Conservation (phyloP, 1,140 invertebrate genomes). For the Eumeta japonica region DNA sequence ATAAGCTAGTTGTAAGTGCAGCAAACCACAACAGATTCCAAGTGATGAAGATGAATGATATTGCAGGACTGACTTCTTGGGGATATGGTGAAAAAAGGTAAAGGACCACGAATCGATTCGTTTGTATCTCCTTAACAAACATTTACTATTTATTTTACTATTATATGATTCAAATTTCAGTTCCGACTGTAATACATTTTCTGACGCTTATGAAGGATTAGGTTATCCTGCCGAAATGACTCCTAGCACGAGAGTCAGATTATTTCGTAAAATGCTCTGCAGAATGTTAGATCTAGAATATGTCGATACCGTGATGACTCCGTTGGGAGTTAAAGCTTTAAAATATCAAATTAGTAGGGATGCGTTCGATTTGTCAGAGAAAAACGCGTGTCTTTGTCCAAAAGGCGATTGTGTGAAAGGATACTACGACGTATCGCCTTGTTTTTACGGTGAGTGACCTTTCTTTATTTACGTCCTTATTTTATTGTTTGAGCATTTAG, state of each 20-base stretch:
- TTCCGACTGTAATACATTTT: conserved; percentile 26
- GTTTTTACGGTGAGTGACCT: conserved; percentile 74
- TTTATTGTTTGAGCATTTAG: conserved; percentile 8
- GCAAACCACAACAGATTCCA: conserved; percentile 23
- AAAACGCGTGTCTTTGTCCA: conserved; percentile 65
- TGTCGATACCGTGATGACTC: conserved; percentile 32
- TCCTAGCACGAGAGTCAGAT: conserved; percentile 51
- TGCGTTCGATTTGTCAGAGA: conserved; percentile 59
- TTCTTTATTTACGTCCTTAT: too few relatives aligned
- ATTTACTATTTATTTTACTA: conserved; percentile 2
- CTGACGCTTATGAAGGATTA: conserved; percentile 60
- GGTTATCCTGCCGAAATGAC: conserved; percentile 61
- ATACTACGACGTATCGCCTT: conserved; percentile 66
- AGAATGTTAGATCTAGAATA: conserved; percentile 62
- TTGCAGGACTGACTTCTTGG: conserved; percentile 15
- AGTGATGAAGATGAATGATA: conserved; percentile 40
- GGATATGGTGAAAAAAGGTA: conserved; percentile 24
- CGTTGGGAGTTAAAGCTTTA: conserved; percentile 47
- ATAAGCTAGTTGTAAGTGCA: conserved; percentile 20
- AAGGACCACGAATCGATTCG: background rate
- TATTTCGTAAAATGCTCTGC: conserved; percentile 71
- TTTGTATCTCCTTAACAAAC: conserved; percentile 3
- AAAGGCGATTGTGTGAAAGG: conserved; percentile 63
- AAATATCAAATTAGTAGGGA: conserved; percentile 44
- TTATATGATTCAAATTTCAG: conserved; percentile 19